Base-by-base conservation (phyloP, 2,888 invertebrate genomes). In the Cistogaster globosa region DNA sequence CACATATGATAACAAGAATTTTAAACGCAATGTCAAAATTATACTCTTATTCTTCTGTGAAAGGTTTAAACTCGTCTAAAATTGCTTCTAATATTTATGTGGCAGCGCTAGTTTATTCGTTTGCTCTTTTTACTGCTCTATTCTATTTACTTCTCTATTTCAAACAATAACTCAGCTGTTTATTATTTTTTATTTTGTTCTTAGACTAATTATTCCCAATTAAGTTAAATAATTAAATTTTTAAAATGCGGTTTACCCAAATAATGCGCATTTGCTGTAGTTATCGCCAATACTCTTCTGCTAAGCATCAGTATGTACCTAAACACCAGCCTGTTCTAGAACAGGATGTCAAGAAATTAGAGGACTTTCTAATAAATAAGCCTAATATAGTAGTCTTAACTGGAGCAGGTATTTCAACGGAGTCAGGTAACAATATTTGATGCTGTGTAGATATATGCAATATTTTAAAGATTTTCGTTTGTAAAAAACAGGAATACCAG, bases 381-480 rank as follows among this genome's bases (percentile, higher is more conserved):
- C 91, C 92, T 9, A 95, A 94, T 88, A 93, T 96, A 63, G 93
- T 97, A 20, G 92, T 92, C 0, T 90, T 98, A 60, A 98, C 98
- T 0, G 99, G 99, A 16, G 99, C 99, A 87, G 99, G 99, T 42
- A 95, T 99, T 89, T 99, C 99, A 0, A 99, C 99, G 1, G 99
- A 99, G 94, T 98, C 98, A 90, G 96, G 96, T 95, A 83, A 65
- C 16, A 32, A 32, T n/a, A 32, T 32, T 32, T 32, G 32, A 32
- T 5, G 6, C 5, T 11, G 2, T 11, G 0, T 1, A 26, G 5
- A 5, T 26, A 12, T 45, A 0, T 42, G 42, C 12, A 42, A 42
- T 12, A 32, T 32, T 32, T 42, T 42, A 11, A 42, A 48, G 4
- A 9, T n/a, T 58, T 26, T 55, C 2, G 2, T 60, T 72, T 67